phyloP scores from a whole-genome alignment of 2,888 invertebrate genomes.

The Cheilosia vulpina region DNA sequence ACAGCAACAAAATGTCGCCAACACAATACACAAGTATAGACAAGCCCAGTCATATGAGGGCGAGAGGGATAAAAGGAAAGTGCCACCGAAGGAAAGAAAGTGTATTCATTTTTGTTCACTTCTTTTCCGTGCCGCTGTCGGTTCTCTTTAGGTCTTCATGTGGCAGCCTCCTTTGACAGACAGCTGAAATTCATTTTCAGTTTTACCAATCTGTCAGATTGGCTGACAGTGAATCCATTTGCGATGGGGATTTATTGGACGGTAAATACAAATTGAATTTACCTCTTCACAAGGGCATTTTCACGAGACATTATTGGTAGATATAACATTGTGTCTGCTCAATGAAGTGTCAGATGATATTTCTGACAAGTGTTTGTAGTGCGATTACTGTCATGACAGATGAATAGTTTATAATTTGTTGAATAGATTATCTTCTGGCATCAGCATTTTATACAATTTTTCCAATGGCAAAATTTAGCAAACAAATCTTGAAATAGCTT shows the following conservation, averaged over 20 bases:
- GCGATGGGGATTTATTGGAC: constrained; percentile 49
- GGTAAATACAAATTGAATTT: constrained; percentile 58
- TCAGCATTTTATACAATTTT: no score
- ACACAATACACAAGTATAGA: background rate
- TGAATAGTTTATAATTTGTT: background rate
- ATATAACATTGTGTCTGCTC: background rate
- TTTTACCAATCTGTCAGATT: constrained; percentile 65
- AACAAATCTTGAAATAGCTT: no score
- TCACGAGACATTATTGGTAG: background rate
- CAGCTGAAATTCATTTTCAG: constrained; percentile 59
- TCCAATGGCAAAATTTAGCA: no score
- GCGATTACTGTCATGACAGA: background rate
- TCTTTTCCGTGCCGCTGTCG: constrained; percentile 1
- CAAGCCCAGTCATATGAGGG: background rate
- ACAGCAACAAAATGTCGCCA: constrained; percentile 16
- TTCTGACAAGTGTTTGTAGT: background rate
- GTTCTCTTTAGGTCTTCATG: constrained; percentile 27
- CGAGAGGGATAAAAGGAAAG: background rate
- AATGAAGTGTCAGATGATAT: constrained; percentile 1
- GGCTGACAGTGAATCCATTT: constrained; percentile 59
- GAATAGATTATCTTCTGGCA: no score
- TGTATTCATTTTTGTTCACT: constrained; percentile 33
- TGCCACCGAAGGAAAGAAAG: constrained; percentile 11
- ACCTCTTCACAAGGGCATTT: constrained; percentile 12
- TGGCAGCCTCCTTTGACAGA: constrained; percentile 44